Conservation (phyloP, 2,888 invertebrate genomes). For the Oasisia sp. region DNA sequence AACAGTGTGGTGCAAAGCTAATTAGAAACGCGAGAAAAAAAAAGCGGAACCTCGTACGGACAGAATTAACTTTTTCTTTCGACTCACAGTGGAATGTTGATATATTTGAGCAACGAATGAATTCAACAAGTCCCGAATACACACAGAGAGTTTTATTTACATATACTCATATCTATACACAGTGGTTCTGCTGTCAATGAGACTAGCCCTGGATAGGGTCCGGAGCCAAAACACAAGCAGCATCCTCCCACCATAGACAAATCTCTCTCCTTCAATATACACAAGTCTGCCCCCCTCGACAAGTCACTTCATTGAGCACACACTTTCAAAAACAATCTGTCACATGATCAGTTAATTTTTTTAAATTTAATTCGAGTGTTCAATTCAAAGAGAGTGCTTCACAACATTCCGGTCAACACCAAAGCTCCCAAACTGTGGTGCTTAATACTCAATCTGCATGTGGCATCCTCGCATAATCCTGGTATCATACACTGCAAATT, state of each 20-base stretch:
- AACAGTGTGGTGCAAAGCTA: too few species aligned
- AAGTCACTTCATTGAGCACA: neutral
- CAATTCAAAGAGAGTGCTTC: neutral
- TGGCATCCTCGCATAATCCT: neutral
- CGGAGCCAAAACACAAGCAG: neutral
- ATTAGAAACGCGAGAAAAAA: too few species aligned
- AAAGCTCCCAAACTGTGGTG: neutral
- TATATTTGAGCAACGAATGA: neutral
- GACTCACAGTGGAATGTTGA: neutral
- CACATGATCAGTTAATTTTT: neutral
- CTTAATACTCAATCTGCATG: neutral
- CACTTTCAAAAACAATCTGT: neutral
- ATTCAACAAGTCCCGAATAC: neutral
- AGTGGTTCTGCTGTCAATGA: neutral
- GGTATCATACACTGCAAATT: neutral
- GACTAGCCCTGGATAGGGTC: neutral
- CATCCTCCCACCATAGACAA: neutral
- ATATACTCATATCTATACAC: conserved; percentile 17
- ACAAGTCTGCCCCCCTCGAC: neutral
- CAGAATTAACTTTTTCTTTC: neutral
- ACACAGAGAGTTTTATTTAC: conserved; percentile 10
- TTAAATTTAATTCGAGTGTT: neutral
- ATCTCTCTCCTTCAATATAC: neutral
- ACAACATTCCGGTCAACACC: neutral
- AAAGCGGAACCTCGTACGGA: neutral